Base-by-base conservation (phyloP, 1,140 invertebrate genomes). In the Hormaphis cornu region DNA sequence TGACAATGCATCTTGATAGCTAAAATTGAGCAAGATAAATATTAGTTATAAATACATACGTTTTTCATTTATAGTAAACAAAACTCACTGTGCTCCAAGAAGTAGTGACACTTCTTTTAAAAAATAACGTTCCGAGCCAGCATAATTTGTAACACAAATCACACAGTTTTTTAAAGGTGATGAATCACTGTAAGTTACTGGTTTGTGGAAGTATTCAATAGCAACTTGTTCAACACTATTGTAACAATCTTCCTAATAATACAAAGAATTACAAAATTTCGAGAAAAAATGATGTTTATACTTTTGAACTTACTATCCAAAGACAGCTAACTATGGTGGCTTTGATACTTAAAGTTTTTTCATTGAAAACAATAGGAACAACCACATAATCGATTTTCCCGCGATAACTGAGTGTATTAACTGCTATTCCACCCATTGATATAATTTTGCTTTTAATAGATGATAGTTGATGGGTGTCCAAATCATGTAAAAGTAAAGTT, bases 61-160 rank as follows among this genome's bases (percentile, higher is more conserved):
- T n/a, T n/a, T n/a, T n/a, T n/a, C n/a, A n/a, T 16, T 14, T 48
- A 2, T 69, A 14, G 37, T 22, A 12, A 48, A 10, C 0, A 16
- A n/a, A n/a, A 70, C 69, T 81, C 76, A 88, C 83, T 77, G 81
- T 37, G 88, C 90, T 20, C 90, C 90, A 12, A 93, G 76, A 22
- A 83, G 74, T 72, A 84, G 81, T 3, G 87, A 85, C 37, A 93
- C 77, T 71, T 84, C 79, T 59, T 83, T 82, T 3, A 93, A 80
- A 74, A 87, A 93, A 20, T 81, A 80, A 59, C 90, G 79, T 78
- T 93, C 89, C 10, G 82, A 78, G 0, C 85, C 84, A 2, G 79
- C 78, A 75, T 90, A 93, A 2, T 85, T 86, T 74, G 88, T 92
- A 69, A 92, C 82, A 3, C 87, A 86, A 33, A 93, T 82, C 0